Percentiles rank a stretch among this genome's conserved stretches.
Evolutionary conservation across 92 coral and sea anemone genomes (phyloP).

Genomic region (Porites rus): DNA sequence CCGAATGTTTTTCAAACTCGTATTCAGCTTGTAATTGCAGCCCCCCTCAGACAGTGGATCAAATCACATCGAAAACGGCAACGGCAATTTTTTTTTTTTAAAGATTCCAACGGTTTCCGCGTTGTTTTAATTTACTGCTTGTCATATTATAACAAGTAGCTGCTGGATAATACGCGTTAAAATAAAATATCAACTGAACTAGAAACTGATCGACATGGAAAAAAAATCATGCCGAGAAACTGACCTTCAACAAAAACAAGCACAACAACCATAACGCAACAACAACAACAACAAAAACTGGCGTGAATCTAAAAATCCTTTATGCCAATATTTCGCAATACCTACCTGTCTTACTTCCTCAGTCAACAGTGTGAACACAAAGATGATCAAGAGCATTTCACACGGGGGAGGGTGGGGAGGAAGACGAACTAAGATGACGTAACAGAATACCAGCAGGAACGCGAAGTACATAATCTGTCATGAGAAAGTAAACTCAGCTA

Average conservation of each 20-base stretch:
- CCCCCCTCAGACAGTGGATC: too few relatives aligned
- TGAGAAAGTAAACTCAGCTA: background rate
- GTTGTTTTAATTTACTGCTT: too few relatives aligned
- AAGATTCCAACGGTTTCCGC: too few relatives aligned
- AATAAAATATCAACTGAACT: too few relatives aligned
- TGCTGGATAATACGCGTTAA: too few relatives aligned
- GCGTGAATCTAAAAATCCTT: background rate
- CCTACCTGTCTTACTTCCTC: constrained; percentile 85
- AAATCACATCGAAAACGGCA: too few relatives aligned
- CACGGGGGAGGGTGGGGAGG: constrained; percentile 53
- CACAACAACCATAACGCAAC: background rate
- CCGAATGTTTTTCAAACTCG: too few relatives aligned
- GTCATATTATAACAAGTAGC: too few relatives aligned
- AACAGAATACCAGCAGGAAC: constrained; percentile 73
- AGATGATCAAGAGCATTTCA: constrained; percentile 73
- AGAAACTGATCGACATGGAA: too few relatives aligned
- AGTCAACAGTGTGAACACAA: constrained; percentile 69
- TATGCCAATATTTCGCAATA: background rate
- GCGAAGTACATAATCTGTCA: constrained; percentile 73
- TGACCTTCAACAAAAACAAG: background rate
- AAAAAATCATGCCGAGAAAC: background rate
- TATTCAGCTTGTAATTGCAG: too few relatives aligned
- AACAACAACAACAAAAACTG: too few relatives aligned
- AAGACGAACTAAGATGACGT: constrained; percentile 67
- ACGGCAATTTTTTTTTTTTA: too few relatives aligned